Evolutionary conservation across 2,888 invertebrate genomes (phyloP).

Genomic region (Hydrotaea cyrtoneurina): DNA sequence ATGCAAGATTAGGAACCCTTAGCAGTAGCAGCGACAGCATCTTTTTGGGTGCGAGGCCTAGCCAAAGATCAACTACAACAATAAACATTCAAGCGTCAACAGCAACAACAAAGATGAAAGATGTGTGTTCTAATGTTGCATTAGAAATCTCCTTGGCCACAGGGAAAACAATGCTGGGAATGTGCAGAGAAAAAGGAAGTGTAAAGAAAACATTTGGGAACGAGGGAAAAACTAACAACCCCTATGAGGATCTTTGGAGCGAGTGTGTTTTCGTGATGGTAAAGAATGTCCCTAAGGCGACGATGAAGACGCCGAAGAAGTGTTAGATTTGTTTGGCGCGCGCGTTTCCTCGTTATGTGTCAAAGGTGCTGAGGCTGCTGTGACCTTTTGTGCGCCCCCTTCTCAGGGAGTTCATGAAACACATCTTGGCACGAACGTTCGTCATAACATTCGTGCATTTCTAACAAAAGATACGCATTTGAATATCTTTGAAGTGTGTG

Average conservation of each 20-base stretch:
- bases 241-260: constrained; percentile 10
- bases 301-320: constrained; percentile 15
- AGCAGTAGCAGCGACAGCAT: not conserved
- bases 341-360: constrained; percentile 61
- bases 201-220: constrained; percentile 58
- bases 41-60: not conserved
- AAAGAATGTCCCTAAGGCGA: not conserved
- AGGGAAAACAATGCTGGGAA: constrained; percentile 27
- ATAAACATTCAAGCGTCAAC: not conserved
- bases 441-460: not conserved
- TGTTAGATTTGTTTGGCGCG: constrained; percentile 61
- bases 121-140: constrained; percentile 22
- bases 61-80: constrained; percentile 30
- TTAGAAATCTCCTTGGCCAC: constrained; percentile 16
- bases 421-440: not conserved
- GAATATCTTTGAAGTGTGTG: constrained; percentile 15
- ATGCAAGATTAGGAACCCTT: constrained; percentile 52
- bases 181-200: constrained; percentile 55
- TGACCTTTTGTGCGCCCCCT: constrained; percentile 54
- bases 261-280: not conserved
- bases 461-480: constrained; percentile 24
- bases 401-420: not conserved
- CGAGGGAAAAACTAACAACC: constrained; percentile 45
- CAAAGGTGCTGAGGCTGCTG: constrained; percentile 58
- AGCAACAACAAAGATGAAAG: too few species aligned